A percentile compares a stretch with the other conserved stretches of the same genome.
phyloP scores from a whole-genome alignment of 2,113 vertebrate species.

The Paratilapia polleni region DNA sequence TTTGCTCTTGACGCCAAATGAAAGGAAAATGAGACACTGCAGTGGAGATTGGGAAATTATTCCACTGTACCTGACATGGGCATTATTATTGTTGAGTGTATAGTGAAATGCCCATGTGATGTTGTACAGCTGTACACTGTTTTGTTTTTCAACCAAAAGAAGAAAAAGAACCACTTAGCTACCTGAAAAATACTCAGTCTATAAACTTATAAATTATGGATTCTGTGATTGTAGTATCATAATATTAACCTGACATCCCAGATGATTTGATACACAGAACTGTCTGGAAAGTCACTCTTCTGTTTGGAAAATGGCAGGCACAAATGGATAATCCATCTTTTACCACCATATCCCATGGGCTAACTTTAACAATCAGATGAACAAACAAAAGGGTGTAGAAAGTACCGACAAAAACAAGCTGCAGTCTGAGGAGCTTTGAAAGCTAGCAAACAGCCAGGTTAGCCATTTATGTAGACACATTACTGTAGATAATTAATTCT shows the following conservation, averaged over 20 bases:
- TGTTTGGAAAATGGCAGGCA: not conserved
- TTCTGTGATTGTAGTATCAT: not conserved
- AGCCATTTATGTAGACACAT: no score
- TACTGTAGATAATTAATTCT: no score
- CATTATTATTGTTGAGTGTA: not conserved
- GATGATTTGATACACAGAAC: not conserved
- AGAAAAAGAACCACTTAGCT: not conserved
- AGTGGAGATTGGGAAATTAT: not conserved
- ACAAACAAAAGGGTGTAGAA: no score
- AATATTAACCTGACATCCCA: not conserved
- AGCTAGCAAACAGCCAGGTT: no score
- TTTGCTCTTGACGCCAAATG: not conserved
- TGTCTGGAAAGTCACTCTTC: not conserved
- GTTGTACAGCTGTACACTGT: not conserved
- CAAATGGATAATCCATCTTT: not conserved
- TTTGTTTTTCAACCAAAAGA: not conserved
- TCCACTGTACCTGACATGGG: not conserved
- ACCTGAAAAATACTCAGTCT: not conserved
- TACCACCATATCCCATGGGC: not conserved
- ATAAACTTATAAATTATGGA: not conserved
- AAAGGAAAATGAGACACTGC: not conserved
- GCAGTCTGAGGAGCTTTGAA: no score
- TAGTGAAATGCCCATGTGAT: not conserved
- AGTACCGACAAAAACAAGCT: no score
- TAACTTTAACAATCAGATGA: not conserved